Evolutionary conservation across 2,113 vertebrate genomes (phyloP).

Genomic region (Otus sunia): DNA sequence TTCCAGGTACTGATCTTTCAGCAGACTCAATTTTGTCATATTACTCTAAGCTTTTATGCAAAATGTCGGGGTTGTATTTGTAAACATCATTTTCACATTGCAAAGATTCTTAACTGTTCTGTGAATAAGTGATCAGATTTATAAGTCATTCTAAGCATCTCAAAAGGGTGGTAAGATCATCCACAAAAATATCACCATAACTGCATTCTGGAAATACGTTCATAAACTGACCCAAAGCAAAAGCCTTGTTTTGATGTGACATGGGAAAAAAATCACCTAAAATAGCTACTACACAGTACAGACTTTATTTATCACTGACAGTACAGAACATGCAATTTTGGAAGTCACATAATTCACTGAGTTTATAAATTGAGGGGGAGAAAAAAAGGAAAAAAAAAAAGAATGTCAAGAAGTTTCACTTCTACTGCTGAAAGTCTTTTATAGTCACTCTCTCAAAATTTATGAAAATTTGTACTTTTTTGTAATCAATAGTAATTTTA

Average conservation of each 20-base stretch:
- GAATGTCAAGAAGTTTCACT: background rate
- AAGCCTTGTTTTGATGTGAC: background rate
- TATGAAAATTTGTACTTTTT: background rate
- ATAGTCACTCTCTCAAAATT: background rate
- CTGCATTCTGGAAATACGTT: background rate
- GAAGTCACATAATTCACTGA: background rate
- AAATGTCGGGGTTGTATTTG: background rate
- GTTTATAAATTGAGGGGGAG: background rate
- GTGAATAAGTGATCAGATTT: background rate
- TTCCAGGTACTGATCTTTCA: background rate
- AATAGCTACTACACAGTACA: background rate
- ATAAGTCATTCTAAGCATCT: background rate
- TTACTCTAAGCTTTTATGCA: background rate
- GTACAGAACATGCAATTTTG: background rate
- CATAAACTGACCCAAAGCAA: background rate
- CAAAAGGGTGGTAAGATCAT: background rate
- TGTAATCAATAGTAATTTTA: background rate
- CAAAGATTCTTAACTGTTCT: background rate
- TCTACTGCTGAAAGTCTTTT: background rate
- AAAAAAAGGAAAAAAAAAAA: background rate
- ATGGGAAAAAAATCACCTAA: background rate
- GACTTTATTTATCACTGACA: background rate
- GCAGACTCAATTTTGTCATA: background rate
- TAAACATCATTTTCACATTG: background rate
- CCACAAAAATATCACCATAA: background rate